Evolutionary conservation across 2,888 invertebrate genomes (phyloP).

Genomic region (Cryptus viduatorius): DNA sequence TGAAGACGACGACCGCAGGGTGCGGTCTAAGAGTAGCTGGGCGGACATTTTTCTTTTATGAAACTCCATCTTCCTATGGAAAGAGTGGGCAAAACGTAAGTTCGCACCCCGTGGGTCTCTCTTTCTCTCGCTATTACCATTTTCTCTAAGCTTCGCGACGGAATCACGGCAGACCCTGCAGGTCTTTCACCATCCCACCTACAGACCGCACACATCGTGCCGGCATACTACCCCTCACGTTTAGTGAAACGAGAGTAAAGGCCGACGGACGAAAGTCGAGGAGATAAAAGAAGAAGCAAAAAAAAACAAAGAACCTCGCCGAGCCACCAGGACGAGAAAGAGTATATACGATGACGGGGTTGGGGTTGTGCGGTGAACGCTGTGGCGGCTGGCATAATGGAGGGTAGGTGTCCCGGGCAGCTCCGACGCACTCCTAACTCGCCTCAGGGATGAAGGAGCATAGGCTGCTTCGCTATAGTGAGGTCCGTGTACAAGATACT

Average conservation of each 20-base stretch:
- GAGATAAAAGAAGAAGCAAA: slow-evolving; percentile 25
- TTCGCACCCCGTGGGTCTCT: neutral
- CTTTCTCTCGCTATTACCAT: slow-evolving; percentile 9
- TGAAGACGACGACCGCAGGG: neutral
- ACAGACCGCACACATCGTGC: slow-evolving; percentile 3
- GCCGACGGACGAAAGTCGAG: slow-evolving; percentile 38
- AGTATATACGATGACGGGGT: slow-evolving; percentile 27
- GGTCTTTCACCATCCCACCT: slow-evolving; percentile 31
- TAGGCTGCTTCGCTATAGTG: slow-evolving; percentile 9
- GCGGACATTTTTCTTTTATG: slow-evolving; percentile 3
- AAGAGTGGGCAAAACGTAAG: slow-evolving; percentile 30
- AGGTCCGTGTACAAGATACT: slow-evolving; percentile 16
- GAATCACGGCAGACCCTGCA: slow-evolving; percentile 42
- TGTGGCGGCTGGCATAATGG: slow-evolving; percentile 44
- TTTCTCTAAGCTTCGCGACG: slow-evolving; percentile 12
- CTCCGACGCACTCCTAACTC: slow-evolving; percentile 23
- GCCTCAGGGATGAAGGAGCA: slow-evolving; percentile 32
- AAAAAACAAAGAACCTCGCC: slow-evolving; percentile 16
- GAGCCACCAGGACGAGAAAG: slow-evolving; percentile 15
- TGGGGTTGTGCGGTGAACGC: slow-evolving; percentile 29
- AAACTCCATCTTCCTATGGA: neutral
- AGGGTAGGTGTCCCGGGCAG: slow-evolving; percentile 37
- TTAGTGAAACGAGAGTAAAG: slow-evolving; percentile 38
- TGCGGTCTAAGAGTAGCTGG: neutral
- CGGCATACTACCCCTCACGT: slow-evolving; percentile 25